Conservation (phyloP, 53 echinoderm and acorn worm species). For the Echinometra lucunter region DNA sequence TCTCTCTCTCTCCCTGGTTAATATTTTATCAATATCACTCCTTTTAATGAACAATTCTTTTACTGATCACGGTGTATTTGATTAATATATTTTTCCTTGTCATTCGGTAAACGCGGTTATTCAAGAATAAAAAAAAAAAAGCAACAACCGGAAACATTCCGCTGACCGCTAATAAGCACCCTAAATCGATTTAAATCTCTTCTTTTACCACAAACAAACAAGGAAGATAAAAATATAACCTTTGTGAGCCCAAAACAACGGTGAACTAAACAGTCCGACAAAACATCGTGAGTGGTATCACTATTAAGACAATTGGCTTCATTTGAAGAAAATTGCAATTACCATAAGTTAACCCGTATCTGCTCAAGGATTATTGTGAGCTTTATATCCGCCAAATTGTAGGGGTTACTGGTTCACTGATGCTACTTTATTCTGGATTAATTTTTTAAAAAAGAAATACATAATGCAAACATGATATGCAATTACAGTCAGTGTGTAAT, state of each 20-base stretch:
- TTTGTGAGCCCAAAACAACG: neutral
- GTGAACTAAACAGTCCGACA: neutral
- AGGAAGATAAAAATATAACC: neutral
- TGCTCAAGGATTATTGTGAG: no score
- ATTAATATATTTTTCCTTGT: neutral
- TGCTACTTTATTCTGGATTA: no score
- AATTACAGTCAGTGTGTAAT: no score
- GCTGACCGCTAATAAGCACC: neutral
- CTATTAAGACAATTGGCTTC: no score
- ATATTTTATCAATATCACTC: neutral
- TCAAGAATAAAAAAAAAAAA: neutral
- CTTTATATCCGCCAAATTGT: no score
- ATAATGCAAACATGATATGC: no score
- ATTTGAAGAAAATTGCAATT: no score
- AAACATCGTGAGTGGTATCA: neutral
- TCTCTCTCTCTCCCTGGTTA: neutral
- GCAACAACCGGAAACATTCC: neutral
- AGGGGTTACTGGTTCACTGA: no score
- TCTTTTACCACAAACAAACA: neutral
- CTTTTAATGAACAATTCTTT: neutral
- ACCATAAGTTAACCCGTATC: no score
- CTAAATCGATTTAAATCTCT: constrained; percentile 8
- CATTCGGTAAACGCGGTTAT: neutral
- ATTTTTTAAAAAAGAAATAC: no score
- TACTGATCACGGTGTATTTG: no score